A percentile compares a stretch with the other conserved stretches of the same genome.
Conservation (phyloP, 2,888 invertebrate genomes). For the Hoplodrina blanda region DNA sequence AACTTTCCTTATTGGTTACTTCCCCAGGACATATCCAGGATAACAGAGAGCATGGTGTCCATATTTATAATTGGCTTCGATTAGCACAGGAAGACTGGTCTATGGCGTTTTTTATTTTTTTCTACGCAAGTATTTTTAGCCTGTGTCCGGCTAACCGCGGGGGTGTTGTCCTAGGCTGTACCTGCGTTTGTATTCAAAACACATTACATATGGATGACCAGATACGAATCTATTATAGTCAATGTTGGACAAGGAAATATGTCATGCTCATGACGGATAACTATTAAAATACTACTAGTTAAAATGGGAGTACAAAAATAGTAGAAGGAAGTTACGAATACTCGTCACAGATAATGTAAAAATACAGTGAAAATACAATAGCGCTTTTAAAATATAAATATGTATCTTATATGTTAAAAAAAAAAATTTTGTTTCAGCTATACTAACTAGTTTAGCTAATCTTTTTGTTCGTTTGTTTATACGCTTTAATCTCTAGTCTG, state of each 20-base stretch:
- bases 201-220: conserved; percentile 22
- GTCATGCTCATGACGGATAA: not conserved
- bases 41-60: conserved; percentile 28
- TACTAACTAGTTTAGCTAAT: no score
- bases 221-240: conserved; percentile 27
- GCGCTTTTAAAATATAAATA: not conserved
- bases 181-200: conserved; percentile 48
- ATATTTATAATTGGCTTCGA: conserved; percentile 86
- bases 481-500: no score
- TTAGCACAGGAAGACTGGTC: conserved; percentile 88
- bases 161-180: conserved; percentile 53
- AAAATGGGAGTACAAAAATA: not conserved
- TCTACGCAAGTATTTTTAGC: conserved; percentile 76
- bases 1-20: not conserved
- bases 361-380: no score
- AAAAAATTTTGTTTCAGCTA: not conserved
- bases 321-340: not conserved
- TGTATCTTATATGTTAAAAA: not conserved
- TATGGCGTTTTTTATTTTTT: conserved; percentile 73
- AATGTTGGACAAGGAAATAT: conserved; percentile 29
- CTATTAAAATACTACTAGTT: not conserved
- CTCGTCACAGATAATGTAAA: not conserved
- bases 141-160: conserved; percentile 59
- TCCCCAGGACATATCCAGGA: conserved; percentile 25
- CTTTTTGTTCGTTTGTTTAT: no score